Base-by-base conservation (phyloP, 2,113 vertebrate genomes). In the Muntiacus muntjak region DNA sequence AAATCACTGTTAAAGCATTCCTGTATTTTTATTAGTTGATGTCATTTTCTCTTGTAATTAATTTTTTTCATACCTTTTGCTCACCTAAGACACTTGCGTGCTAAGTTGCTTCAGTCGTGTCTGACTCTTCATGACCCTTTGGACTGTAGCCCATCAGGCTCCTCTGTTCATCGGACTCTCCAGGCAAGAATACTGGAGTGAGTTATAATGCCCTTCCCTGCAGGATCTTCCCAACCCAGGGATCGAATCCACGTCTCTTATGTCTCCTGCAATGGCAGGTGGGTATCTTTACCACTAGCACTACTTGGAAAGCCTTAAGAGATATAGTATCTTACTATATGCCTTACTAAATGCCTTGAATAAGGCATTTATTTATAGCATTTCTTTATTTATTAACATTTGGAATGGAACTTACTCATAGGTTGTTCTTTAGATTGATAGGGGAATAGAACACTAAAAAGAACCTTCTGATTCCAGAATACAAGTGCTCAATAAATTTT, bases 21-120 rank as follows among this genome's bases (percentile, higher is more conserved):
- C 33, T 83, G 19, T 25, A 82, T 36, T 54, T 71, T 54, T 82
- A 54, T 55, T 25, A 55, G 30, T 83, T 7, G 7, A 54, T 54
- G 50, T 55, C 52, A 83, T 23, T 36, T 52, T 82, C 30, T 82
- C 47, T 55, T 55, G 50, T 54, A 15, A 82, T 81, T 81, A 81
- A 47, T 54, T 23, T 54, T 36, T 25, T 25, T 83, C 50, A 54
- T 36, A 52, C 50, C 6, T 83, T 55, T 54, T 36, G 19, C 81
- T 83, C 50, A 83, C 19, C 8, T 82, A 36, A 13, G 67, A 71
- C 2, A 5, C n/a, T 10, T 71, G n/a, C 0, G 0, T 71, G 67
- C 67, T 40, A 12, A 71, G n/a, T 71, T 71, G 67, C 67, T 71
- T 71, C n/a, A 40, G 67, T 40, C 12, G 2, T 71, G n/a, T 40